phyloP scores from a whole-genome alignment of 2,113 vertebrate species.

The Tinamus guttatus region DNA sequence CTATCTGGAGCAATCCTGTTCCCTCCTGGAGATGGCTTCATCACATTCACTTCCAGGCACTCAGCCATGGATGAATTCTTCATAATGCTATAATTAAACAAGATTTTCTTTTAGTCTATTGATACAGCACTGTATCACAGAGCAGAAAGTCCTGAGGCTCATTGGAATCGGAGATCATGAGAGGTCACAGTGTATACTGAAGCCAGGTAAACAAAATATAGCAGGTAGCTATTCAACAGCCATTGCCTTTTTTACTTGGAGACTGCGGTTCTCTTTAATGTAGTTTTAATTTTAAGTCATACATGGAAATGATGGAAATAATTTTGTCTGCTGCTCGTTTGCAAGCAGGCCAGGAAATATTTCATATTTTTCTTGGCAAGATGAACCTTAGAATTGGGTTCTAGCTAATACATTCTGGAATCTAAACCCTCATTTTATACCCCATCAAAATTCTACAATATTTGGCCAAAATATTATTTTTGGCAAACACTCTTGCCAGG shows the following conservation, averaged over 20 bases:
- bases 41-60: accelerated
- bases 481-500: neutral
- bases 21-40: accelerated
- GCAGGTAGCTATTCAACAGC: neutral
- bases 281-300: neutral
- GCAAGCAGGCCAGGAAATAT: neutral
- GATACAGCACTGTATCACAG: accelerated
- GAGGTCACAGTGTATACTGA: neutral
- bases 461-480: slow-evolving; percentile 25
- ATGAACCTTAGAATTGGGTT: neutral
- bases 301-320: neutral
- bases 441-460: neutral
- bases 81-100: neutral
- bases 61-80: accelerated
- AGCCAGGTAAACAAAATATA: neutral
- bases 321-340: neutral
- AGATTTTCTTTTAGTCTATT: neutral
- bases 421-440: neutral
- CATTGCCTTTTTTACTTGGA: neutral
- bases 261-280: accelerated
- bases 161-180: neutral
- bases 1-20: accelerated
- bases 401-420: neutral
- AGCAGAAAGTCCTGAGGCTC: neutral
- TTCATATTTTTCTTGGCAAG: slow-evolving; percentile 27